phyloP scores from a whole-genome alignment of 2,888 invertebrate species.

The Buathra laborator region DNA sequence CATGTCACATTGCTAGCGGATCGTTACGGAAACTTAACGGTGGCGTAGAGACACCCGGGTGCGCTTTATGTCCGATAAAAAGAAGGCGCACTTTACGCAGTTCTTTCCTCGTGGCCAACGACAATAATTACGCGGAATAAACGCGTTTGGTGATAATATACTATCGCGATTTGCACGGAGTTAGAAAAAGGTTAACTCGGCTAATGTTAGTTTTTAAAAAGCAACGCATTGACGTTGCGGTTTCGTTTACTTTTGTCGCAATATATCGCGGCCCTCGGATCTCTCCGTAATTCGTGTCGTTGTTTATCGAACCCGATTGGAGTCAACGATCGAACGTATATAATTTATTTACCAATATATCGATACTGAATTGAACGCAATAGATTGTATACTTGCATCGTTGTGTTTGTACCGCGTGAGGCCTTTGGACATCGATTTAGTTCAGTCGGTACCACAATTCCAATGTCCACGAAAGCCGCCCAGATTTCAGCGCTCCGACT shows the following conservation, averaged over 20 bases:
- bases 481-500: conserved; percentile 39
- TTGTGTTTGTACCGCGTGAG: conserved; percentile 21
- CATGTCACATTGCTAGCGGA: conserved; percentile 66
- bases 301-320: conserved; percentile 56
- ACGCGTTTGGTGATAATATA: conserved; percentile 43
- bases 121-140: conserved; percentile 64
- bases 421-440: conserved; percentile 27
- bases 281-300: conserved; percentile 52
- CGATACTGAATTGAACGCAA: conserved; percentile 8
- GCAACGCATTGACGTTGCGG: too few relatives aligned
- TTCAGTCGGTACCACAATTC: conserved; percentile 23
- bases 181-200: conserved; percentile 53
- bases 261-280: conserved; percentile 40
- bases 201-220: conserved; percentile 55
- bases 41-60: conserved; percentile 59
- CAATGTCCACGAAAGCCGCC: conserved; percentile 46
- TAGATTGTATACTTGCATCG: neutral
- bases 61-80: conserved; percentile 47
- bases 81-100: conserved; percentile 31
- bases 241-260: conserved; percentile 49
- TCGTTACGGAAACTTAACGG: conserved; percentile 64
- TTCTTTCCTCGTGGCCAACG: conserved; percentile 7
- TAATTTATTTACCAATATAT: conserved; percentile 40
- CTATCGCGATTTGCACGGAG: conserved; percentile 33
- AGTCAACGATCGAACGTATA: conserved; percentile 47